Evolutionary conservation across 2,113 vertebrate genomes (phyloP).

Genomic region (Mormyrus lacerda): DNA sequence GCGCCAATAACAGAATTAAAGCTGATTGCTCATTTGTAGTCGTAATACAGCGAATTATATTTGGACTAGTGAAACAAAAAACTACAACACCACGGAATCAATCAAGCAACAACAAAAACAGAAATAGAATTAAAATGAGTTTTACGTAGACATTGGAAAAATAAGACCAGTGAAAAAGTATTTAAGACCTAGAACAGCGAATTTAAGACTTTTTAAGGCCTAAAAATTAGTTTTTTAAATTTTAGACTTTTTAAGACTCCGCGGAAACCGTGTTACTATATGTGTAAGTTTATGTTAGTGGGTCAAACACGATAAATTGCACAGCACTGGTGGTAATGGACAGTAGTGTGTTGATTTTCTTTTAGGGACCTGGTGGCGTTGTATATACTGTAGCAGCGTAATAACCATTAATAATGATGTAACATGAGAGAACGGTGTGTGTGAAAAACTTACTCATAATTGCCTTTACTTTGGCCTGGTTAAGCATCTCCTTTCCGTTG

Average conservation of each 20-base stretch:
- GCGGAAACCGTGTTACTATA: too few species aligned
- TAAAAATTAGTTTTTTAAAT: not conserved
- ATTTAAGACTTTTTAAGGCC: not conserved
- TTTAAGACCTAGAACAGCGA: not conserved
- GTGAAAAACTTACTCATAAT: not conserved
- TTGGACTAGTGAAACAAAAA: not conserved
- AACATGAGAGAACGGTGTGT: too few species aligned
- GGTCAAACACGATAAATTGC: too few species aligned
- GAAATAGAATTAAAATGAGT: not conserved
- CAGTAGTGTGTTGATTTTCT: too few species aligned
- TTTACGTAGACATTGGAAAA: not conserved
- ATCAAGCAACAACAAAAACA: not conserved
- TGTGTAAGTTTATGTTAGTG: too few species aligned
- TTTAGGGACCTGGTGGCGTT: too few species aligned
- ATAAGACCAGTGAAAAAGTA: not conserved
- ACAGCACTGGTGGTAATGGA: too few species aligned
- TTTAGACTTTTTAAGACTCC: constrained; percentile 12
- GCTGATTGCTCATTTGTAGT: constrained; percentile 5
- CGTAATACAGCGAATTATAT: not conserved
- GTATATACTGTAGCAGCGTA: too few species aligned
- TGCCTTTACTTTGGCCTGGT: not conserved
- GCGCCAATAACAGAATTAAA: not conserved
- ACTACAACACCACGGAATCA: not conserved
- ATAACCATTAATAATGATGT: too few species aligned
- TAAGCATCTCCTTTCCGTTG: not conserved